Conservation (phyloP, 1,140 invertebrate species). For the Temnothorax longispinosus region DNA sequence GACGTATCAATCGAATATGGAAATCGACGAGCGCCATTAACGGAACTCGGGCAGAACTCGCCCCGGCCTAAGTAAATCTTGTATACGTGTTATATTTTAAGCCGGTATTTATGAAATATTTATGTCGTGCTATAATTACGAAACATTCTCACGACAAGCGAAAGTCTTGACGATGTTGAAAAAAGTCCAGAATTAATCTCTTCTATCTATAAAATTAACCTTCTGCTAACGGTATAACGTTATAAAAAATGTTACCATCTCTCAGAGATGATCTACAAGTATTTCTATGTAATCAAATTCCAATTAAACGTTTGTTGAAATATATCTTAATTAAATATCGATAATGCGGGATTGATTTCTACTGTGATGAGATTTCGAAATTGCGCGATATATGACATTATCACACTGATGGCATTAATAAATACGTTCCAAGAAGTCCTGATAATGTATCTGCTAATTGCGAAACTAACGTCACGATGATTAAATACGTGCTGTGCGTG, state of each 20-base stretch:
- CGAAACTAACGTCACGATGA: constrained; percentile 11
- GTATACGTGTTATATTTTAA: constrained; percentile 41
- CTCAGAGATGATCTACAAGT: not conserved
- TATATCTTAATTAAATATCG: not conserved
- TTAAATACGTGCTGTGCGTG: not conserved
- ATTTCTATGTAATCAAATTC: constrained; percentile 1
- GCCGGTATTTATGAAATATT: constrained; percentile 35
- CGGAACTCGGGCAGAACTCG: not conserved
- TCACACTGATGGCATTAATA: not conserved
- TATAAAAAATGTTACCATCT: not conserved
- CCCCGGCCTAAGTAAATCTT: not conserved
- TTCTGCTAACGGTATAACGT: not conserved
- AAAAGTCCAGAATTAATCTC: not conserved
- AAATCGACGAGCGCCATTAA: constrained; percentile 42
- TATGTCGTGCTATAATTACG: not conserved
- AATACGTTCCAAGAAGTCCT: not conserved
- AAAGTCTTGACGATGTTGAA: not conserved
- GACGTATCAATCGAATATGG: constrained; percentile 43
- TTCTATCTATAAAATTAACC: not conserved
- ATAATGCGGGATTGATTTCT: not conserved
- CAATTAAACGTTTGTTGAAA: not conserved
- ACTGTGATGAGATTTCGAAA: not conserved
- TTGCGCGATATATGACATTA: not conserved
- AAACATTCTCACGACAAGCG: not conserved
- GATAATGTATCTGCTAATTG: constrained; percentile 33